Evolutionary conservation across 2,113 vertebrate species (phyloP).

Genomic region (Glaucidium brasilianum): DNA sequence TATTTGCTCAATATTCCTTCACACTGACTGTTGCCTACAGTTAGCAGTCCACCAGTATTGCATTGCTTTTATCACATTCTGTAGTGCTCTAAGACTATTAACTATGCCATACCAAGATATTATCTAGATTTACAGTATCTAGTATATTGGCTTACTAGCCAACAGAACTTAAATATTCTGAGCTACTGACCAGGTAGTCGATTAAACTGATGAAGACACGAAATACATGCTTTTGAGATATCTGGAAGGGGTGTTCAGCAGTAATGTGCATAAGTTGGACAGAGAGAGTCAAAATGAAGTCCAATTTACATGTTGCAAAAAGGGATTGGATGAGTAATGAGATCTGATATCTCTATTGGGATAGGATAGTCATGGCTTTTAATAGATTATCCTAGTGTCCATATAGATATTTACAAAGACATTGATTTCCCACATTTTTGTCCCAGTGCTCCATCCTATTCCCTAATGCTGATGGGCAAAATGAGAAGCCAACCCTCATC

Average conservation of each 20-base stretch:
- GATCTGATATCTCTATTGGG: conserved; percentile 57
- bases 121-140: not conserved
- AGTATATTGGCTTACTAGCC: not conserved
- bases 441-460: conserved; percentile 37
- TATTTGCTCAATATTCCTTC: not conserved
- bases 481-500: conserved; percentile 17
- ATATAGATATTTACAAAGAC: conserved; percentile 52
- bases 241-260: not conserved
- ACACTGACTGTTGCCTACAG: not conserved
- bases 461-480: conserved; percentile 42
- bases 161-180: not conserved
- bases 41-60: not conserved
- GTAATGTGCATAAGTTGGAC: not conserved
- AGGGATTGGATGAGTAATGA: conserved; percentile 54
- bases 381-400: conserved; percentile 61
- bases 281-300: conserved; percentile 26
- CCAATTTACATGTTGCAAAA: conserved; percentile 63
- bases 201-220: not conserved
- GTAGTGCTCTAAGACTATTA: not conserved
- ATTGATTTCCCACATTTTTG: conserved; percentile 43
- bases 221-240: not conserved
- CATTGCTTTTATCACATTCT: not conserved
- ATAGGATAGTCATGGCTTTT: conserved; percentile 56
- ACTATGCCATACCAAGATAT: not conserved
- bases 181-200: not conserved